Conservation (phyloP, 1,140 invertebrate genomes). For the Drosophila seguyi region DNA sequence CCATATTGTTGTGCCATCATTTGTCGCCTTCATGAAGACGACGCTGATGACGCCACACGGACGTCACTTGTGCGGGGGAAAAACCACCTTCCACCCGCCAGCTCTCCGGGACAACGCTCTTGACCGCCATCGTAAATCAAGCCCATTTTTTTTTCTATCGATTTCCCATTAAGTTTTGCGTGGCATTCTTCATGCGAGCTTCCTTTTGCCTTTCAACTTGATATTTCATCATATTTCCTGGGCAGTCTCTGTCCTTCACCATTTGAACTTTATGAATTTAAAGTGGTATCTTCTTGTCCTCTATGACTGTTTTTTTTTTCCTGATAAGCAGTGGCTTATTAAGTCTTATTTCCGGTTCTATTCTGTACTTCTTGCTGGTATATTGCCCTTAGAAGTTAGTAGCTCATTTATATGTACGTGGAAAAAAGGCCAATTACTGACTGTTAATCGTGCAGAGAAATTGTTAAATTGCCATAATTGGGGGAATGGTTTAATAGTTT, state of each 20-base stretch:
- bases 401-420: conserved; percentile 13
- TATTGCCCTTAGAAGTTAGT: conserved; percentile 17
- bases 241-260: neutral
- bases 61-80: conserved; percentile 10
- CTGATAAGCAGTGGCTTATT: conserved; percentile 16
- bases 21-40: conserved; percentile 7
- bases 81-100: neutral
- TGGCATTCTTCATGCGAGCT: conserved; percentile 60
- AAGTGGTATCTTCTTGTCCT: conserved; percentile 14
- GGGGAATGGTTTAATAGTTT: neutral
- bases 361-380: neutral
- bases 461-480: conserved; percentile 31
- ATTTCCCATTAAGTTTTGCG: conserved; percentile 78
- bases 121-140: conserved; percentile 42
- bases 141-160: conserved; percentile 50
- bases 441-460: conserved; percentile 6
- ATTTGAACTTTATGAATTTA: conserved; percentile 20
- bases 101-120: neutral
- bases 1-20: conserved; percentile 26
- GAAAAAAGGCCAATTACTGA: conserved; percentile 11
- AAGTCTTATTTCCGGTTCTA: conserved; percentile 1
- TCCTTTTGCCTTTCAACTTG: conserved; percentile 6
- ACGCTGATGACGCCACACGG: conserved; percentile 14
- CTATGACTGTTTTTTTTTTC: neutral
- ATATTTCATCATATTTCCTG: conserved; percentile 40